Percentiles rank a stretch among this genome's conserved stretches.
phyloP scores from a whole-genome alignment of 1,140 invertebrate species.

The Homalodisca vitripennis region DNA sequence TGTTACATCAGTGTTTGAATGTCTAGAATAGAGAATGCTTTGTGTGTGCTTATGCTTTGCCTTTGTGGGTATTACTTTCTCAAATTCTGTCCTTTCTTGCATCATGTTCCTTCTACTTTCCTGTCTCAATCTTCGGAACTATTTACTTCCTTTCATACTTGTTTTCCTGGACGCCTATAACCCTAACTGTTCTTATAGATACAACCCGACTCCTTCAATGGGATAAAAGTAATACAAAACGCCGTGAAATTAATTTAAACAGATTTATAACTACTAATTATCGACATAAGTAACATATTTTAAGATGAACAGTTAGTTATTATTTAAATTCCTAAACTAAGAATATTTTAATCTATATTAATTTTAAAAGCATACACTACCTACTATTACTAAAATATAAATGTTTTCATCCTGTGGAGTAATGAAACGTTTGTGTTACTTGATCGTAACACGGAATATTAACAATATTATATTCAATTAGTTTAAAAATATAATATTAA shows the following conservation, averaged over 20 bases:
- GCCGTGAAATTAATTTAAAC: not conserved
- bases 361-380: no score
- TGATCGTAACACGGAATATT: no score
- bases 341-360: no score
- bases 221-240: not conserved
- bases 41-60: slow-evolving; percentile 14
- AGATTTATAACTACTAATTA: not conserved
- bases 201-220: not conserved
- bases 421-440: no score
- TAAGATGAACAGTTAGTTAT: no score
- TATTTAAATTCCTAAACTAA: no score
- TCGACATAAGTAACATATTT: no score
- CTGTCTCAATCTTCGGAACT: not conserved
- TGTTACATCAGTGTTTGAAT: not conserved
- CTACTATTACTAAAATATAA: no score
- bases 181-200: not conserved
- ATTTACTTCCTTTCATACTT: not conserved
- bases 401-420: no score
- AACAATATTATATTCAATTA: no score
- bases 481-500: no score
- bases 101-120: slow-evolving; percentile 12
- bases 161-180: not conserved
- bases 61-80: not conserved
- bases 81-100: slow-evolving; percentile 12
- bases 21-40: not conserved